Evolutionary conservation across 2,888 invertebrate genomes (phyloP), one percentile per base, ranked within the genome.

Genomic region (Euproctis similis): DNA sequence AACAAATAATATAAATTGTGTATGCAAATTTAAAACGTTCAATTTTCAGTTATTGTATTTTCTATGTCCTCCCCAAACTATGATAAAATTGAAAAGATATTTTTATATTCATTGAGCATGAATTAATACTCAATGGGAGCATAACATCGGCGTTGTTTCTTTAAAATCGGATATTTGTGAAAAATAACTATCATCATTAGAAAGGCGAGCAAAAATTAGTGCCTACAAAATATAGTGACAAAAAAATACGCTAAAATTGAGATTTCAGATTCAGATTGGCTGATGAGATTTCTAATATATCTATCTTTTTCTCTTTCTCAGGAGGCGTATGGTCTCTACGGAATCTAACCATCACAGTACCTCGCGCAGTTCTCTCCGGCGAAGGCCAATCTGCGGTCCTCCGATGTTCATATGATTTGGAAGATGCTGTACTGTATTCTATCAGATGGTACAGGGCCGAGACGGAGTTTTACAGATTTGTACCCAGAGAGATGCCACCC

Each of bases 381-480:
- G 84, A 85, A 38, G 78, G 76, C 0, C 71, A 77, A 53, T 62
- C 84, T 1, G 86, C 86, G 1, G 63, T 85, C n/a, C 68, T 88
- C 34, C 61, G 80, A n/a, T 87, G 87, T 52, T 75, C 85, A 17
- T 88, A 87, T 52, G 87, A 88, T 61, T 66, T 88, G 51, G 88
- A 88, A 42, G 86, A 86, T 1, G 89, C 89, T 1, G 87, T 87
- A 0, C 85, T 93, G 3, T 92, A 92, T 74, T 89, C 91, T 39
- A 70, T 70, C 41, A 46, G 65, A 23, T 93, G 92, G 92, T 92
- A 92, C 71, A 85, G 89, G 34, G 89, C 89, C 2, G 88, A 89
- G 41, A 86, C 87, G 4, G 92, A 93, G 74, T 92, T 93, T 82
- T 93, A 92, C 75, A 85, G 92, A 53, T 92, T 86, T 59, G 89